Conservation (phyloP, 2,113 vertebrate species). For the Potamarius usumacintae region DNA sequence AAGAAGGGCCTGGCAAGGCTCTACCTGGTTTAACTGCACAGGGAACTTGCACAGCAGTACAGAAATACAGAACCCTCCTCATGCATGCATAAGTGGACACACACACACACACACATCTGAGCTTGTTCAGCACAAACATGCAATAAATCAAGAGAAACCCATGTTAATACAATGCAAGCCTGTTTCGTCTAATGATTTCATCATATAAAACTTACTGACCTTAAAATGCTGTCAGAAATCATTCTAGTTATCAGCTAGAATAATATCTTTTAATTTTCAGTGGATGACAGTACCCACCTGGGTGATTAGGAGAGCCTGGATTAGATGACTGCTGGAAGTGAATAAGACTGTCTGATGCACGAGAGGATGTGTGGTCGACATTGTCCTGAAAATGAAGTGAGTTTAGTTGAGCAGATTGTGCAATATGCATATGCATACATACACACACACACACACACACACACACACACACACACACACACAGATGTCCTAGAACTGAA, state of each 20-base stretch:
- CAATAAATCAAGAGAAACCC: constrained; percentile 3
- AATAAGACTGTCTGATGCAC: constrained; percentile 73
- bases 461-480: constrained; percentile 17
- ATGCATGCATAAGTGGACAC: neutral
- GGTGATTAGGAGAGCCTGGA: constrained; percentile 76
- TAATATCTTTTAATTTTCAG: neutral
- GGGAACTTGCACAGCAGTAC: neutral
- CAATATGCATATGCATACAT: neutral
- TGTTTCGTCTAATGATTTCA: neutral
- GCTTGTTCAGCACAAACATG: constrained; percentile 5
- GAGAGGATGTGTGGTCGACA: constrained; percentile 81
- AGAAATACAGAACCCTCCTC: neutral
- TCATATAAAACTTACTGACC: neutral
- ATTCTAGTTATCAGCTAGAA: no score
- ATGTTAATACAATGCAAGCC: neutral
- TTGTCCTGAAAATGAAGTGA: constrained; percentile 75
- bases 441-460: neutral
- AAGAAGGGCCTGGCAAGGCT: neutral
- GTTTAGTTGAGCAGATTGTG: neutral
- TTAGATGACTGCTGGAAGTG: constrained; percentile 74
- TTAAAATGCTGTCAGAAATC: neutral
- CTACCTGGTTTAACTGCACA: neutral
- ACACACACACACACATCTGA: neutral
- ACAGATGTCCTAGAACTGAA: constrained; percentile 15
- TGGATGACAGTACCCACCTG: constrained; percentile 73